These are phyloP conservation scores for Atethmia centrago DNA, from an alignment of 2,888 invertebrate genomes.

Conservation along the genomic window DNA sequence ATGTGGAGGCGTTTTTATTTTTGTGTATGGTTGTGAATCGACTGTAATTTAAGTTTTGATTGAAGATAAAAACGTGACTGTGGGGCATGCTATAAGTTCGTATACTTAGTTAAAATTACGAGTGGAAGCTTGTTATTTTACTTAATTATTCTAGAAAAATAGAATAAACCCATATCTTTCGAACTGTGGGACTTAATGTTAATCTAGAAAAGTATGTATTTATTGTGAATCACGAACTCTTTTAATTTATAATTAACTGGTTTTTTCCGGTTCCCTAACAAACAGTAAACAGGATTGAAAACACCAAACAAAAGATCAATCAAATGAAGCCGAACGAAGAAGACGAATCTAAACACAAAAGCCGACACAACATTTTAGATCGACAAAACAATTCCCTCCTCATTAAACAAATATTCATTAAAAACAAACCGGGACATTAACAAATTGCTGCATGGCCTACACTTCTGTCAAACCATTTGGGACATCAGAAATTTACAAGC, in stretches of 20 bases:
- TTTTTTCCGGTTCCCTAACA: too few relatives aligned
- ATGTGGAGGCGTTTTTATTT: constrained; percentile 15
- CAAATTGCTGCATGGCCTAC: constrained; percentile 13
- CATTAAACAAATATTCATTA: constrained; percentile 19
- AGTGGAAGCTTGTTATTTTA: neutral
- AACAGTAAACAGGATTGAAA: neutral
- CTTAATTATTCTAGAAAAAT: neutral
- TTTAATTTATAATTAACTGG: neutral
- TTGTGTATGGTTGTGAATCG: constrained; percentile 20
- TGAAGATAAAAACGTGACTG: constrained; percentile 19
- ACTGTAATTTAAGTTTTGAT: constrained; percentile 10
- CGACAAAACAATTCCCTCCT: constrained; percentile 7
- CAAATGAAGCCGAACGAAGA: neutral
- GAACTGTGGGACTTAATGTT: too few relatives aligned
- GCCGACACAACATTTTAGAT: neutral
- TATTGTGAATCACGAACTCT: neutral
- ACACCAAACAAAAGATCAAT: neutral
- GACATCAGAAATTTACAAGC: constrained; percentile 42
- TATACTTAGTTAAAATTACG: neutral
- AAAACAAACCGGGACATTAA: constrained; percentile 14
- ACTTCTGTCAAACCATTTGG: constrained; percentile 35
- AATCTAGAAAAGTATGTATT: too few relatives aligned
- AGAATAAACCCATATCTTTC: neutral
- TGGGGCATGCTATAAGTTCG: neutral
- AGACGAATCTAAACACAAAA: neutral